Base-by-base conservation (phyloP, 2,888 invertebrate species). In the Thera britannica region DNA sequence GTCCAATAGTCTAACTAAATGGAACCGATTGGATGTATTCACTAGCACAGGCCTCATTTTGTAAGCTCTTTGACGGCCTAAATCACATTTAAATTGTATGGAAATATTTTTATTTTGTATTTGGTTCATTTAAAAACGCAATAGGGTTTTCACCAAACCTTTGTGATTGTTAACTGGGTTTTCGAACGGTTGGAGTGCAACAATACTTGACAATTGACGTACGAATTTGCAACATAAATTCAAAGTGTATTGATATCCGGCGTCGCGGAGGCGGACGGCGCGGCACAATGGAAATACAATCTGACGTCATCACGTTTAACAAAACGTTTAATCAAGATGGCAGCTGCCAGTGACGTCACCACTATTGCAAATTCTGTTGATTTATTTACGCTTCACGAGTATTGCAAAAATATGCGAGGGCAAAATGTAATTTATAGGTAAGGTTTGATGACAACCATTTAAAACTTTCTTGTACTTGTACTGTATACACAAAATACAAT, bases 281-380 rank as follows among this genome's bases (percentile, higher is more conserved):
- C 52, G 52, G 62, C 66, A 52, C 58, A 59, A 67, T 69, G 61
- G 8, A 46, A 69, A 71, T 74, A 55, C 72, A 72, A 68, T 73
- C 58, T 65, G 64, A 67, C 59, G 63, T 57, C 70, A 71, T 70
- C 63, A 62, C 44, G 48, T 62, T 68, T 63, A 69, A 74, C 74
- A 74, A 72, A 71, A 62, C 70, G 62, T 65, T 71, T 58, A 67
- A 74, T 72, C 70, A 71, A 71, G 64, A 69, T 70, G 64, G 70
- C 65, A 64, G 64, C 62, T 72, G 72, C 35, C 12, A 34, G 64
- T 72, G 70, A 72, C 72, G 62, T 59, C 63, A 56, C 23, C 68
- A 49, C 54, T 55, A 38, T 61, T 62, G 56, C 57, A 65, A 36
- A 49, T 58, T 58, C 11, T 34, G 41, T 61, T 48, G 5, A 58